These are phyloP conservation scores for Machimus atricapillus DNA, from an alignment of 2,888 invertebrate genomes.

Conservation along the genomic window DNA sequence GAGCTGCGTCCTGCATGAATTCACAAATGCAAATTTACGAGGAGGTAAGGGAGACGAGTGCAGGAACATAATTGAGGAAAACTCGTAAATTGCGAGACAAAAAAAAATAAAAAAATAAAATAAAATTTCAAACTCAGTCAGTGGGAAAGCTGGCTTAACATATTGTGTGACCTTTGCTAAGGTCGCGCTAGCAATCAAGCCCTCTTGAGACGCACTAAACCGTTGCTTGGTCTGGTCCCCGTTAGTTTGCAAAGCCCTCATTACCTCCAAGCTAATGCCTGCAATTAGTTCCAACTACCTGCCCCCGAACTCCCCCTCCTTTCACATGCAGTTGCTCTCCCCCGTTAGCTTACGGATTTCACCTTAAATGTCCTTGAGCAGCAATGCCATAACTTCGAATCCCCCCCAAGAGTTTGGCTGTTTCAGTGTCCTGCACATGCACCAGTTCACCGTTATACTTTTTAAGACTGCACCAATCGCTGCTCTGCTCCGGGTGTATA, in stretches of 20 bases:
- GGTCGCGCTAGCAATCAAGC: constrained; percentile 1
- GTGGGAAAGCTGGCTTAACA: background rate
- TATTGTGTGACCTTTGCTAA: constrained; percentile 15
- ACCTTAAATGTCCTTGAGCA: constrained; percentile 35
- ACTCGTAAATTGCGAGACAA: background rate
- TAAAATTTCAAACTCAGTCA: background rate
- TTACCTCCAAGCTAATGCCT: constrained; percentile 16
- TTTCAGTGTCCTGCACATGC: constrained; percentile 25
- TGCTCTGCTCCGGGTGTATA: background rate
- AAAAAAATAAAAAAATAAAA: background rate
- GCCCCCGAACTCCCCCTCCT: background rate
- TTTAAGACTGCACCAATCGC: constrained; percentile 29
- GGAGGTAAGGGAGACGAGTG: background rate
- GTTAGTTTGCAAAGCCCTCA: constrained; percentile 24
- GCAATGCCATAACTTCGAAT: background rate
- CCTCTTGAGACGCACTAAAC: background rate
- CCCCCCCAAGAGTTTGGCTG: constrained; percentile 24
- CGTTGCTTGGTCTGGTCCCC: background rate
- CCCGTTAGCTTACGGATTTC: constrained; percentile 17
- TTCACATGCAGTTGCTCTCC: background rate
- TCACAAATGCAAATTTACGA: background rate
- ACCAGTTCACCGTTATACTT: background rate
- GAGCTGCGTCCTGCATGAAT: background rate
- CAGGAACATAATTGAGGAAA: background rate
- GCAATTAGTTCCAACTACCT: constrained; percentile 36